Percentiles rank a stretch among this genome's conserved stretches.
Conservation (phyloP, 2,113 vertebrate genomes). For the Chloropsis hardwickii region DNA sequence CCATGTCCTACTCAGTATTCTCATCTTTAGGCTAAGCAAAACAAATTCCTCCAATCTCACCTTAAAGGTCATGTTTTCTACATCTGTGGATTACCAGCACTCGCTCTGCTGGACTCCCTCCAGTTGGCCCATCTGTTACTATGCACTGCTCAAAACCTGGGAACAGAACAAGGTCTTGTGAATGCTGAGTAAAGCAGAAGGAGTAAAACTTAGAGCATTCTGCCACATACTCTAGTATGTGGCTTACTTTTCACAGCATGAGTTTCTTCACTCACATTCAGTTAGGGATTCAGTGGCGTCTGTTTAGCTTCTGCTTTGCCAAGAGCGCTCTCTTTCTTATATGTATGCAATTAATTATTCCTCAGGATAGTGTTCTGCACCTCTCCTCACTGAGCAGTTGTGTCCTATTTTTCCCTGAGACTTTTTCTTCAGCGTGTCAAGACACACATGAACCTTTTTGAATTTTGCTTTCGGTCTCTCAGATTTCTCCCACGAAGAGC, state of each 20-base stretch:
- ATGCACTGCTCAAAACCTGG: background rate
- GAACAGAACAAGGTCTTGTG: constrained; percentile 20
- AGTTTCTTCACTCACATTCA: constrained; percentile 15
- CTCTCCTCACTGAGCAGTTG: background rate
- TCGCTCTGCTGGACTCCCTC: constrained; percentile 14
- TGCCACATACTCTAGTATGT: constrained; percentile 20
- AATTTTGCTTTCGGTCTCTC: background rate
- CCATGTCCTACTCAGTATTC: background rate
- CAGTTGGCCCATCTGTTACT: constrained; percentile 43
- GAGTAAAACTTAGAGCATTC: background rate
- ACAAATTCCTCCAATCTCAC: constrained; percentile 11
- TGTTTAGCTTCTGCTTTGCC: constrained; percentile 50
- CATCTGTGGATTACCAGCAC: constrained; percentile 5
- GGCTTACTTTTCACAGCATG: constrained; percentile 29
- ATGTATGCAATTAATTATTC: constrained; percentile 46
- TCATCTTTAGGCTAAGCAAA: background rate
- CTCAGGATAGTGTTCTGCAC: background rate
- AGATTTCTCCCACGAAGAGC: background rate
- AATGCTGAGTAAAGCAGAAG: constrained; percentile 45
- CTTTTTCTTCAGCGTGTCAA: background rate
- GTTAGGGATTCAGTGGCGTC: background rate
- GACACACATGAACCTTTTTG: background rate
- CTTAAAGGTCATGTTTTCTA: constrained; percentile 42
- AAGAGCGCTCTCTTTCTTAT: constrained; percentile 17
- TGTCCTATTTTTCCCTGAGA: background rate